A percentile compares a stretch with the other conserved stretches of the same genome.
These are phyloP conservation scores for Octodonta nipae DNA, from an alignment of 2,888 invertebrate genomes.

Conservation along the genomic window DNA sequence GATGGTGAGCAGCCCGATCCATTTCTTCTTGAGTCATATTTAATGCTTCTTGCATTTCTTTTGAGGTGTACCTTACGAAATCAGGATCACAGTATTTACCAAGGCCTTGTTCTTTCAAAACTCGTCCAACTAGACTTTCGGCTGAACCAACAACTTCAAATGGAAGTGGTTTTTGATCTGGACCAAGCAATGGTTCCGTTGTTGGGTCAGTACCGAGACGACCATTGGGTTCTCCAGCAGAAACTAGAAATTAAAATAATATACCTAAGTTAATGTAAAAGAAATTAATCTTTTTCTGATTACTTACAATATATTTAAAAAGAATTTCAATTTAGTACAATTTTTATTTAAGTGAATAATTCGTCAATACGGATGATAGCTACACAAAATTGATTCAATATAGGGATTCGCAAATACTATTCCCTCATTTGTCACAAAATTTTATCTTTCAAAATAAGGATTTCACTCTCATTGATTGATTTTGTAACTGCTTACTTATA, in stretches of 20 bases:
- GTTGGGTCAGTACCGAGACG: conserved; percentile 45
- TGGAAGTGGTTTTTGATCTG: conserved; percentile 51
- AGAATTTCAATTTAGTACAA: too few relatives aligned
- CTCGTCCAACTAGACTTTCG: conserved; percentile 87
- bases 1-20: conserved; percentile 86
- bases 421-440: too few relatives aligned
- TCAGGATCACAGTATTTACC: conserved; percentile 88
- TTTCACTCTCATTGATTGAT: too few relatives aligned
- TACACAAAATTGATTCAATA: too few relatives aligned
- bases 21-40: conserved; percentile 95
- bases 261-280: too few relatives aligned
- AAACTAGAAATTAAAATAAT: conserved; percentile 22
- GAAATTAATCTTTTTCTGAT: too few relatives aligned
- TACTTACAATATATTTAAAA: too few relatives aligned
- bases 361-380: too few relatives aligned
- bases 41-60: conserved; percentile 91
- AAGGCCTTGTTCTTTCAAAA: conserved; percentile 83
- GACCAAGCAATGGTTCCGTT: conserved; percentile 56
- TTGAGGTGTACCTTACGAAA: conserved; percentile 80
- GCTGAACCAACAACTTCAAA: conserved; percentile 84
- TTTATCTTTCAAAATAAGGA: too few relatives aligned
- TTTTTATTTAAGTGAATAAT: too few relatives aligned
- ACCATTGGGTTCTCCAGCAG: conserved; percentile 43
- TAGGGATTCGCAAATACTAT: too few relatives aligned
- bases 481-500: too few relatives aligned